A percentile compares a stretch with the other conserved stretches of the same genome.
phyloP scores from a whole-genome alignment of 2,113 vertebrate genomes.

The Nothoprocta pentlandii region DNA sequence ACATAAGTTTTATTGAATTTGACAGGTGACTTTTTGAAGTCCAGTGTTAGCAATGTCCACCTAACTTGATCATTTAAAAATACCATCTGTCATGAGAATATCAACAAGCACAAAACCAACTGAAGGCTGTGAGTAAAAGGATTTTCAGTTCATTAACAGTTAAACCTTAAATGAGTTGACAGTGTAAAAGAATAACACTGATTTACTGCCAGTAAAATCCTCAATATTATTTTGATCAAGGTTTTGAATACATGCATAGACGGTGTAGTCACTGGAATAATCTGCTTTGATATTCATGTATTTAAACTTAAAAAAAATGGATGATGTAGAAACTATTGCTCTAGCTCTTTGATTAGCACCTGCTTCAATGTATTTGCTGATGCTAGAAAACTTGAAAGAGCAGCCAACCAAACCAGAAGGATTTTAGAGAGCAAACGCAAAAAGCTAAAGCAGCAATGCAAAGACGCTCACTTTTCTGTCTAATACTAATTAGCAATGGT shows the following conservation, averaged over 20 bases:
- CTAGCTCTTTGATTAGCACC: background rate
- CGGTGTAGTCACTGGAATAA: background rate
- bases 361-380: background rate
- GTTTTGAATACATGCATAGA: background rate
- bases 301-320: background rate
- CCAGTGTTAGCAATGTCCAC: constrained; percentile 7
- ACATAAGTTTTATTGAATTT: background rate
- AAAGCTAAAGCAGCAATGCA: background rate
- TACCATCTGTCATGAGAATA: background rate
- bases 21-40: background rate
- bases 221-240: background rate
- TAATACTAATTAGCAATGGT: background rate
- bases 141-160: background rate
- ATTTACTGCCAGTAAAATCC: background rate
- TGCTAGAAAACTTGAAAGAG: background rate
- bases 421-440: background rate
- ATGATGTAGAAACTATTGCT: background rate
- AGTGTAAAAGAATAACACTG: background rate
- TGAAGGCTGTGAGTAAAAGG: background rate
- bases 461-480: background rate
- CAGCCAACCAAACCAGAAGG: background rate
- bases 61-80: constrained; percentile 1
- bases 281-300: background rate
- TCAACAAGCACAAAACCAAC: background rate
- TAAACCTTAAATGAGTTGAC: background rate